Evolutionary conservation across 2,113 vertebrate species (phyloP).

Genomic region (Catharus bicknelli): DNA sequence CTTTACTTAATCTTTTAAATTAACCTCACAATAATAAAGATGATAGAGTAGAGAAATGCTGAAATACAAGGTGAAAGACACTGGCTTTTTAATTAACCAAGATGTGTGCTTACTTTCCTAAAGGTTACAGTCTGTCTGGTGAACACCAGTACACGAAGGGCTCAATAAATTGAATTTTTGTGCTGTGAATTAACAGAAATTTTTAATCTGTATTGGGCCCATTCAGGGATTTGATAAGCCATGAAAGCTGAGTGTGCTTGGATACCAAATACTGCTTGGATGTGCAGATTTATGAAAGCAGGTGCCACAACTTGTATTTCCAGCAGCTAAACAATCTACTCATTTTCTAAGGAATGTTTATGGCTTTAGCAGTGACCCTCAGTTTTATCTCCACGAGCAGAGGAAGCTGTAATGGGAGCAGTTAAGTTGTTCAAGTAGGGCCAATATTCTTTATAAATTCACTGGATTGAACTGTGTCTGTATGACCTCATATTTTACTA

Average conservation of each 20-base stretch:
- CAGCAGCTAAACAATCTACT: background rate
- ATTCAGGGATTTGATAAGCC: background rate
- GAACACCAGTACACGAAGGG: background rate
- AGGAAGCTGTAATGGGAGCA: background rate
- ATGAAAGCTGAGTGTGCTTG: background rate
- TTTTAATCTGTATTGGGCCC: background rate
- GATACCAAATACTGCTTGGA: too few relatives aligned
- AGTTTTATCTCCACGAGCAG: background rate
- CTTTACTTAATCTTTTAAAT: slow-evolving; percentile 12
- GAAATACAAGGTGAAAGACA: background rate
- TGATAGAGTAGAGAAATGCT: background rate
- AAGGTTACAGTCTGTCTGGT: background rate
- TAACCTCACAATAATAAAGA: background rate
- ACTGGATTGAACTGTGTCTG: background rate
- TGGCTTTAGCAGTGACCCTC: background rate
- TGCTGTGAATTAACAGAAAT: background rate
- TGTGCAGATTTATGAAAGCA: background rate
- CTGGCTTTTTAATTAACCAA: background rate
- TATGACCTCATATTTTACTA: background rate
- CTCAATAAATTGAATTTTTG: background rate
- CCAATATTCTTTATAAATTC: background rate
- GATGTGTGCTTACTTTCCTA: background rate
- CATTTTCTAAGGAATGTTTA: background rate
- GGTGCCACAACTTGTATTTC: background rate
- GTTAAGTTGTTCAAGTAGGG: background rate